Percentiles rank a stretch among this genome's conserved stretches.
Conservation (phyloP, 2,113 vertebrate genomes). For the Danionella cerebrum region DNA sequence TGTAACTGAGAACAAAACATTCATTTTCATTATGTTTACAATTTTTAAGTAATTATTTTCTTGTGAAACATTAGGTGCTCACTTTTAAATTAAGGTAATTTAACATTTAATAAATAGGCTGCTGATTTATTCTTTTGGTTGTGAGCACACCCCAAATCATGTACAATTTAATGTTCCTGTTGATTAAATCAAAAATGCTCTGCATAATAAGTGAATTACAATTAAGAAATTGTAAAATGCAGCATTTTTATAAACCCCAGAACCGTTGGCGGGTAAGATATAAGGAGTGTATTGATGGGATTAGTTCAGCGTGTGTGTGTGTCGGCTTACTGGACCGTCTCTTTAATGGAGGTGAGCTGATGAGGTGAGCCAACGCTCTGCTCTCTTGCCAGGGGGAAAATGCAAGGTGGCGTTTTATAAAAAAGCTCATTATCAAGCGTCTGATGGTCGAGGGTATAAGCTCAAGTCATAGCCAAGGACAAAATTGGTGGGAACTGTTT, state of each 20-base stretch:
- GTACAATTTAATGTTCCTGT: too few species aligned
- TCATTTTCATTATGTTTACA: too few species aligned
- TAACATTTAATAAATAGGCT: too few species aligned
- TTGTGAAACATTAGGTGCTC: too few species aligned
- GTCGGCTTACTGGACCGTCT: conserved; percentile 1
- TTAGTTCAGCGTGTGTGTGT: not conserved
- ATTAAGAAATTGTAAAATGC: not conserved
- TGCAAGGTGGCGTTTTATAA: conserved; percentile 35
- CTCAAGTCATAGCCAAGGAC: not conserved
- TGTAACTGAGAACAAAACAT: too few species aligned
- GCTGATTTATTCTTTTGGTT: too few species aligned
- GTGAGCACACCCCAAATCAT: too few species aligned
- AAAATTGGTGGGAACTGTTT: not conserved
- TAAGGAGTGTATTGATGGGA: not conserved
- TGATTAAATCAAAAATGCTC: not conserved
- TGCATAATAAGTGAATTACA: not conserved
- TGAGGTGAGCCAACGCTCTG: not conserved
- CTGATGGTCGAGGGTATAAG: not conserved
- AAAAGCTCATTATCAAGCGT: conserved; percentile 17
- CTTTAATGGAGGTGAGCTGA: conserved; percentile 28
- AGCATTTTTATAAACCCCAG: not conserved
- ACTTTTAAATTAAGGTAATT: too few species aligned
- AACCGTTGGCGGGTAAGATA: too few species aligned
- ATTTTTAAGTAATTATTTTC: too few species aligned
- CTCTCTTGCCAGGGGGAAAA: conserved; percentile 22